phyloP scores from a whole-genome alignment of 2,797 vertebrate species.

The Platalea minor region DNA sequence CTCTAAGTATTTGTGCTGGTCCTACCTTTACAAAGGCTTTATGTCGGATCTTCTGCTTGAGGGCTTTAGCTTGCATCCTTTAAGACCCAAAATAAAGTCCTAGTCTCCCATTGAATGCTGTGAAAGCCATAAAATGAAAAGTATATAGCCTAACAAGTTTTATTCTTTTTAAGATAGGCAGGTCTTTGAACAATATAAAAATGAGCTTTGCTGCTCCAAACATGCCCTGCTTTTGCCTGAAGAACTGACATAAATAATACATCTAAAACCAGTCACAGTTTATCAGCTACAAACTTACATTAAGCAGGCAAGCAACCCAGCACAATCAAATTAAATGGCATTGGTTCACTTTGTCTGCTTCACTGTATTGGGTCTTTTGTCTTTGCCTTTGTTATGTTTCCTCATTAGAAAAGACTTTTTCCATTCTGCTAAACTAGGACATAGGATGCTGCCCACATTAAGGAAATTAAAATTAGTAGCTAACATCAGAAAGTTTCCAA shows the following conservation, averaged over 20 bases:
- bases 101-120: neutral
- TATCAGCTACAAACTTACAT: neutral
- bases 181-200: neutral
- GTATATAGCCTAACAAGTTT: neutral
- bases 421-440: neutral
- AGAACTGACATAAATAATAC: constrained; percentile 26
- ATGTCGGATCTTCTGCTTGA: neutral
- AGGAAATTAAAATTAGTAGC: neutral
- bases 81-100: neutral
- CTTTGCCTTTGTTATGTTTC: neutral
- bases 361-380: constrained; percentile 1
- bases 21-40: neutral
- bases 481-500: neutral
- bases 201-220: neutral
- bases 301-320: neutral
- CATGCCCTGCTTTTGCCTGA: constrained; percentile 20
- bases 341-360: neutral
- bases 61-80: neutral
- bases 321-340: constrained; percentile 2
- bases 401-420: neutral
- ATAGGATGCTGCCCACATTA: neutral
- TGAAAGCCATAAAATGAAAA: neutral
- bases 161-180: neutral
- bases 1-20: neutral
- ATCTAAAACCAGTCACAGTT: constrained; percentile 1